Conservation (phyloP, 2,888 invertebrate genomes). For the Aspidiotus destructor region DNA sequence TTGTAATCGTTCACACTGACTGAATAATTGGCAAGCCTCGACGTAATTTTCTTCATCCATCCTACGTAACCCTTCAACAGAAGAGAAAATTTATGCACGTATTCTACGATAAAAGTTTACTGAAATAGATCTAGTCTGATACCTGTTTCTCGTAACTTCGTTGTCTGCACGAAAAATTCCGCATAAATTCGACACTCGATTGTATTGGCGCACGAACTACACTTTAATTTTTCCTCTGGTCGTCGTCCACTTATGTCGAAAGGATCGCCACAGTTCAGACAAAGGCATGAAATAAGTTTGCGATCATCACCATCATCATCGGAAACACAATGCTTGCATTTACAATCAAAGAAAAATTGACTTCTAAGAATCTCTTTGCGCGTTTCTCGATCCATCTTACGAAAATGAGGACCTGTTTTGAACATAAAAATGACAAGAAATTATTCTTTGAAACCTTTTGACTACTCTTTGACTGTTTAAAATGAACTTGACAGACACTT, state of each 20-base stretch:
- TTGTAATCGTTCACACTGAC: slow-evolving; percentile 12
- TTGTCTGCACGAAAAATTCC: slow-evolving; percentile 3
- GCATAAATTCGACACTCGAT: slow-evolving; percentile 7
- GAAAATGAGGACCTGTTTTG: slow-evolving; percentile 54
- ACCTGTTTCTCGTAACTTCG: slow-evolving; percentile 12
- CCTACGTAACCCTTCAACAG: not conserved
- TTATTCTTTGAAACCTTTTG: no score
- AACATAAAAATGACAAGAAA: no score
- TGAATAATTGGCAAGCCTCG: not conserved
- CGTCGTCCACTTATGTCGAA: not conserved
- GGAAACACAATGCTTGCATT: slow-evolving; percentile 57
- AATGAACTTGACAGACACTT: no score
- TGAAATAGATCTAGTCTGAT: not conserved
- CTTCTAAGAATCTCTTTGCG: slow-evolving; percentile 54
- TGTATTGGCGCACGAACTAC: slow-evolving; percentile 11
- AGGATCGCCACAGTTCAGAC: slow-evolving; percentile 8
- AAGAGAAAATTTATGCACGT: not conserved
- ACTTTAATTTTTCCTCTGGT: slow-evolving; percentile 2
- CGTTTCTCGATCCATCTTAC: slow-evolving; percentile 51
- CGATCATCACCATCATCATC: not conserved
- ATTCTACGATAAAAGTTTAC: not conserved
- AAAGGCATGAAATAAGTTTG: slow-evolving; percentile 4
- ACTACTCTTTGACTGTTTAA: no score
- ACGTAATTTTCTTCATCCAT: slow-evolving; percentile 10
- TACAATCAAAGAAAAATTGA: slow-evolving; percentile 71